These are phyloP conservation scores for Procambarus clarkii DNA, from an alignment of 1,140 invertebrate species.

Conservation along the genomic window DNA sequence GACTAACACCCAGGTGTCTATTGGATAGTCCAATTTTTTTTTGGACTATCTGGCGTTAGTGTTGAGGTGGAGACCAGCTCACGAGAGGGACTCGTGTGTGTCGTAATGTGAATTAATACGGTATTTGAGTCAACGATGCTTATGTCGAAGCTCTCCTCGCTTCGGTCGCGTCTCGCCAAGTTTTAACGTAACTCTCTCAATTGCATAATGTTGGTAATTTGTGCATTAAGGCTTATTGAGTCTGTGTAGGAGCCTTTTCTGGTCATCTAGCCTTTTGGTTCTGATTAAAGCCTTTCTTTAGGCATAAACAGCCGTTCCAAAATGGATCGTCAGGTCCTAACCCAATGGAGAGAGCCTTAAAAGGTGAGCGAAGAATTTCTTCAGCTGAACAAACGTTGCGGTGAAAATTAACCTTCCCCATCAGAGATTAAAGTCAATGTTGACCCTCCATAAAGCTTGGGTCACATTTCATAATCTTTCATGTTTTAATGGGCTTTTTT, in stretches of 20 bases:
- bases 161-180: neutral
- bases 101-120: conserved; percentile 52
- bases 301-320: conserved; percentile 28
- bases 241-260: conserved; percentile 66
- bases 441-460: conserved; percentile 67
- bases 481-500: conserved; percentile 45
- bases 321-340: conserved; percentile 33
- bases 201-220: conserved; percentile 70
- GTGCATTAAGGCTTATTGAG: conserved; percentile 69
- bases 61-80: neutral
- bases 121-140: conserved; percentile 31
- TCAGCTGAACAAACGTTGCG: conserved; percentile 21
- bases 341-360: neutral
- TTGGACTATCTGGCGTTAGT: too few relatives aligned
- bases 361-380: conserved; percentile 32
- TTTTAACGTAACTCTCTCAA: conserved; percentile 61
- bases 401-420: conserved; percentile 66
- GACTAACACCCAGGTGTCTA: too few relatives aligned
- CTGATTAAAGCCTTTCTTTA: conserved; percentile 56
- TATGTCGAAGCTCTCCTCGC: neutral
- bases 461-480: conserved; percentile 60
- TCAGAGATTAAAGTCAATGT: conserved; percentile 66
- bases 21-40: too few relatives aligned
- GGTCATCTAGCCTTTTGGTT: conserved; percentile 66
- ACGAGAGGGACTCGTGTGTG: neutral